Evolutionary conservation across 92 coral and sea anemone genomes (phyloP), one percentile per base, ranked within the genome.

Genomic region (Epizoanthus scotinus): DNA sequence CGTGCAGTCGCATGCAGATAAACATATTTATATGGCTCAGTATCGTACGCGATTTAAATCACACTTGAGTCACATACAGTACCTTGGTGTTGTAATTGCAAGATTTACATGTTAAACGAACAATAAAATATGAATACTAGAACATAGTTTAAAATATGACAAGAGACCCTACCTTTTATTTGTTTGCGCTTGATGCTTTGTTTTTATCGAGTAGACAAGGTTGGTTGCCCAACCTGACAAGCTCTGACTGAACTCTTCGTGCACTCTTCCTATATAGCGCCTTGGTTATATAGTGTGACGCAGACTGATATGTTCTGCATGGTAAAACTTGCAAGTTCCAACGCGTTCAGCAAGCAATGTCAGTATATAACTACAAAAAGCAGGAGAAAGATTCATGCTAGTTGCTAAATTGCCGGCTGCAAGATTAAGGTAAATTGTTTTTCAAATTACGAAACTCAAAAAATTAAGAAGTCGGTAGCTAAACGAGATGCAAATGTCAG

Each of bases 191-290:
- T 40, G 68, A 24, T 4, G 40, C 81, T 58, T 75, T 75, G 69
- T 75, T 75, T 73, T 75, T 47, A 22, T 60, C 19, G 81, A 75
- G 81, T 75, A 54, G 63, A 36, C 44, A 60, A 59, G 66, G 67
- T 75, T 58, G 81, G 52, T 59, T 59, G 34, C 15, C 53, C 36
- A 40, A 49, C 53, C 21, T 75, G 81, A 75, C 81, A 59, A 59
- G 81, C 60, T 59, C 67, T 47, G 52, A 75, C 67, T 47, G 52
- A 75, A 24, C 54, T 58, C 22, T 57, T 75, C 69, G 56, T 75
- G 68, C 81, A 75, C 81, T 14, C 69, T 75, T 54, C 81, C 81
- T 75, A 71, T 47, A 31, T 61, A 71, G 57, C 49, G 42, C 47
- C 31, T 26, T 71, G 18, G 63, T 42, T 44, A 24, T 71, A 58